These are phyloP conservation scores for Cataglyphis hispanica DNA, from an alignment of 1,140 invertebrate genomes.

Conservation along the genomic window DNA sequence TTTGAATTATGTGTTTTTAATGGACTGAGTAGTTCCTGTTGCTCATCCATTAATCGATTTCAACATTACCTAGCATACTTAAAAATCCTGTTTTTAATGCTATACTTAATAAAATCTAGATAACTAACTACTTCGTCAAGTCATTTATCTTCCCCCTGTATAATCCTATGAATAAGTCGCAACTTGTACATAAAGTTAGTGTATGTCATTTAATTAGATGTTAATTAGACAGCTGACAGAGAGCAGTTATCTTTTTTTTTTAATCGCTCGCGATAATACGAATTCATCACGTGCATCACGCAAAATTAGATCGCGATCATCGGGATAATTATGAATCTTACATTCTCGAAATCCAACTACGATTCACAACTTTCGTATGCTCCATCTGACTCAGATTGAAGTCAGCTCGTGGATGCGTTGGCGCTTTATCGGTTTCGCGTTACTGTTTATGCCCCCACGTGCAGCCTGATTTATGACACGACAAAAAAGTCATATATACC, in stretches of 20 bases:
- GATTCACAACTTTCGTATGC: neutral
- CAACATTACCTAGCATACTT: neutral
- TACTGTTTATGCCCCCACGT: constrained; percentile 36
- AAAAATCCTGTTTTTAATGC: neutral
- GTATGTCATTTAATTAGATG: neutral
- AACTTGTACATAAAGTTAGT: neutral
- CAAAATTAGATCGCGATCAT: neutral
- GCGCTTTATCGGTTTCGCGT: constrained; percentile 54
- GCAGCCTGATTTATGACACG: constrained; percentile 36
- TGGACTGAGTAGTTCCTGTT: neutral
- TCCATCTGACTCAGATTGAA: neutral
- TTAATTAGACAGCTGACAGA: neutral
- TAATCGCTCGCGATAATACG: neutral
- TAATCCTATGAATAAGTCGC: constrained; percentile 13
- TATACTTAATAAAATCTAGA: constrained; percentile 24
- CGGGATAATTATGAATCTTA: constrained; percentile 16
- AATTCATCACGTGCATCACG: neutral
- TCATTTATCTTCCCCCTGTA: constrained; percentile 9
- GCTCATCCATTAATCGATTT: neutral
- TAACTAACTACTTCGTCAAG: constrained; percentile 7
- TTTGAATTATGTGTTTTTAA: neutral
- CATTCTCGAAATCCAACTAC: neutral
- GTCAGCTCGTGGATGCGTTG: neutral
- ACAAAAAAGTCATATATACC: neutral
- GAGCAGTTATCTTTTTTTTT: neutral